Percentiles rank a stretch among this genome's conserved stretches.
These are phyloP conservation scores for Eilema depressum DNA, from an alignment of 2,888 invertebrate genomes.

Conservation along the genomic window DNA sequence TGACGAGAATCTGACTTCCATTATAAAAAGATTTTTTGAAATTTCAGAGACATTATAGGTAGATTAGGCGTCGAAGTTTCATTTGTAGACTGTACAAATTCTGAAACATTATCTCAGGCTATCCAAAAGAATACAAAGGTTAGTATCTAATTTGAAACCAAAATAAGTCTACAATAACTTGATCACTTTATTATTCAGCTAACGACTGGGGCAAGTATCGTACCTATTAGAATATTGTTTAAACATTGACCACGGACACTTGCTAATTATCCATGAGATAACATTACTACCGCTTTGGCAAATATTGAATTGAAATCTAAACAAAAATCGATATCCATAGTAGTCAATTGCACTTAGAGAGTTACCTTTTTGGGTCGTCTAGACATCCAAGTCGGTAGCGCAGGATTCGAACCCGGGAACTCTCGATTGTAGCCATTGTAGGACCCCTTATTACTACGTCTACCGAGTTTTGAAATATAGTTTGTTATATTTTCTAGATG, in stretches of 20 bases:
- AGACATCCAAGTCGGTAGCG: no score
- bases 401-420: no score
- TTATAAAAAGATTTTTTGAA: background rate
- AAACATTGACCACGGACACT: no score
- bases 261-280: no score
- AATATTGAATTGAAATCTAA: no score
- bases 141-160: conserved; percentile 3
- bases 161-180: background rate
- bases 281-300: no score
- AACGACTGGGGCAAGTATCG: background rate
- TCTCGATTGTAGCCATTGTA: no score
- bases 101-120: conserved; percentile 8
- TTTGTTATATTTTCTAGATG: conserved; percentile 84
- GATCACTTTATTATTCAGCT: background rate
- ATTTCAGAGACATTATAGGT: conserved; percentile 43
- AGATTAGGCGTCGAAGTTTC: conserved; percentile 40
- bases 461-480: background rate
- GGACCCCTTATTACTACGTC: no score
- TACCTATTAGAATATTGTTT: no score
- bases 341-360: no score
- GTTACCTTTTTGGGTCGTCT: no score
- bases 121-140: conserved; percentile 20
- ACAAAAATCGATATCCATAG: no score
- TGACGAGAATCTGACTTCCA: background rate
- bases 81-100: conserved; percentile 34